Conservation (phyloP, 1,140 invertebrate species). For the Drosophila insularis region DNA sequence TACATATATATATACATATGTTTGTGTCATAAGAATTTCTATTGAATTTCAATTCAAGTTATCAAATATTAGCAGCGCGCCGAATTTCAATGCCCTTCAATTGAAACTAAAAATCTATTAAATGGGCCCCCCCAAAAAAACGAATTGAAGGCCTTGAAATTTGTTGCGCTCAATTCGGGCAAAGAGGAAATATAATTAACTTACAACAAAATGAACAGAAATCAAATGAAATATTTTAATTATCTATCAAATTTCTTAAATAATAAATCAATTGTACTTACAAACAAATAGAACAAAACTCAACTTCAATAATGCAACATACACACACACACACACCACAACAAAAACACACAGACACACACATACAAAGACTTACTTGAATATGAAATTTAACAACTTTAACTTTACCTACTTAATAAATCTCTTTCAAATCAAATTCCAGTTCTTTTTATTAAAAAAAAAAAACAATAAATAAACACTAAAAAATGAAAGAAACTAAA, state of each 20-base stretch:
- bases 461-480: constrained; percentile 6
- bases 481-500: constrained; percentile 39
- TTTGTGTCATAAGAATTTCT: neutral
- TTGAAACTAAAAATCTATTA: neutral
- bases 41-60: neutral
- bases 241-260: constrained; percentile 2
- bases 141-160: neutral
- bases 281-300: constrained; percentile 47
- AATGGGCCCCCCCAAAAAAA: neutral
- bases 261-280: constrained; percentile 51
- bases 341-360: constrained; percentile 20
- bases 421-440: constrained; percentile 79
- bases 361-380: constrained; percentile 26
- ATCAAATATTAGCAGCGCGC: neutral
- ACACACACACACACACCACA: constrained; percentile 36
- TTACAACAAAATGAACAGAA: neutral
- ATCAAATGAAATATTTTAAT: neutral
- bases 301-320: constrained; percentile 59
- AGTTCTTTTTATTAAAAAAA: constrained; percentile 69
- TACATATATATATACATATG: neutral
- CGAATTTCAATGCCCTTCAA: neutral
- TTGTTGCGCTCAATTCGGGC: constrained; percentile 4
- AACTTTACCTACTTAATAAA: constrained; percentile 81
- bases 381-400: constrained; percentile 66
- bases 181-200: neutral